Conservation (phyloP, 2,113 vertebrate genomes). For the Nycticryphes semicollaris region DNA sequence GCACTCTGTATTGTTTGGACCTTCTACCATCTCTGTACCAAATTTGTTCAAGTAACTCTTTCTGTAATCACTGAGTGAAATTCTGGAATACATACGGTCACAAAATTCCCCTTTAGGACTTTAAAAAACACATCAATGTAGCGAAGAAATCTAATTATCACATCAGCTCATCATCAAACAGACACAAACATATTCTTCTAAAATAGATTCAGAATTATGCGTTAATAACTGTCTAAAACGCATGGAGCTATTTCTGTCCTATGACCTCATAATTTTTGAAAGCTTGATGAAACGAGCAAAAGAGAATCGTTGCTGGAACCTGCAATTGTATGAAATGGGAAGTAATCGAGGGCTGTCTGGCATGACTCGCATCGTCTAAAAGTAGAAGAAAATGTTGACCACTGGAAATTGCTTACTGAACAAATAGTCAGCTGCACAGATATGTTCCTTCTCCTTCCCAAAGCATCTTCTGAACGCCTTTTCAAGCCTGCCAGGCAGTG, state of each 20-base stretch:
- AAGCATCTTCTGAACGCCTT: background rate
- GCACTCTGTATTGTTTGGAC: background rate
- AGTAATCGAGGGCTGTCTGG: background rate
- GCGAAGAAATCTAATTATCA: constrained; percentile 2
- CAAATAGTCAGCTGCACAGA: background rate
- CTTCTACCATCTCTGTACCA: background rate
- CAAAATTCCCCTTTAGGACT: background rate
- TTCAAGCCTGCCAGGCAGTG: background rate
- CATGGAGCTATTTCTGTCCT: background rate
- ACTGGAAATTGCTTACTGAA: background rate
- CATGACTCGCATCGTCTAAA: background rate
- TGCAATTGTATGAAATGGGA: background rate
- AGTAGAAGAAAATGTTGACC: background rate
- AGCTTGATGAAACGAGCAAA: background rate
- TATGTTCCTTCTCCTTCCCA: background rate
- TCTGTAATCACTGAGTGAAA: background rate
- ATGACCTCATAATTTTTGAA: background rate
- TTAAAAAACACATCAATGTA: background rate
- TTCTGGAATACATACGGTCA: background rate
- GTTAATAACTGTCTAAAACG: background rate
- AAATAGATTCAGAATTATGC: background rate
- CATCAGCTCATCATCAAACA: background rate
- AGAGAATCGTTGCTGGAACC: background rate
- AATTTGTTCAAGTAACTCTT: background rate
- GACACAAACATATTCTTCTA: background rate